These are phyloP conservation scores for Trichoplusia ni DNA, from an alignment of 1,140 invertebrate genomes.

Conservation along the genomic window DNA sequence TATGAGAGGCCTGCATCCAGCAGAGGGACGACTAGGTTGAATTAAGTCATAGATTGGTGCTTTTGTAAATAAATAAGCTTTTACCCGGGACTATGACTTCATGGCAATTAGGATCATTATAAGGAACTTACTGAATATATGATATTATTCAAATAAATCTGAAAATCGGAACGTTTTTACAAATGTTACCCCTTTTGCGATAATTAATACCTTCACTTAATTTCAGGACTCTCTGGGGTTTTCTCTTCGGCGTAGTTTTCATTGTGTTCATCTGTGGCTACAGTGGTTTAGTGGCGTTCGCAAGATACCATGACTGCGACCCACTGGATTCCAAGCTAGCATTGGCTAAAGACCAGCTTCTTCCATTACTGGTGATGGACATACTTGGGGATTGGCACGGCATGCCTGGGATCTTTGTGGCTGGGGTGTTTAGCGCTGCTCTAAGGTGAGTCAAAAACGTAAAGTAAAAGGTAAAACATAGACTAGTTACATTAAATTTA, in stretches of 20 bases:
- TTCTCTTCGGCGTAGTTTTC: conserved; percentile 82
- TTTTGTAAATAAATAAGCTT: too few species aligned
- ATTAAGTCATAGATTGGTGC: too few species aligned
- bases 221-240: conserved; percentile 86
- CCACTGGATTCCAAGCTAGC: conserved; percentile 86
- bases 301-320: conserved; percentile 92
- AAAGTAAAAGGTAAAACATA: background rate
- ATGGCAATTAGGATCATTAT: too few species aligned
- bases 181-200: background rate
- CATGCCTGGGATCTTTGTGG: conserved; percentile 89
- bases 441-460: conserved; percentile 83
- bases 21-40: too few species aligned
- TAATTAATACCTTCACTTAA: background rate
- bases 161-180: background rate
- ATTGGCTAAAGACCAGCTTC: conserved; percentile 85
- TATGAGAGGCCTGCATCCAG: too few species aligned
- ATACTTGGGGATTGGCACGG: conserved; percentile 85
- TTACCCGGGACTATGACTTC: too few species aligned
- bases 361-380: conserved; percentile 89
- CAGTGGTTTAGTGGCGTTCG: conserved; percentile 51
- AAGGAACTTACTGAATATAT: too few species aligned
- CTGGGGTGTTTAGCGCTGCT: conserved; percentile 90
- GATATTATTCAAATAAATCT: too few species aligned
- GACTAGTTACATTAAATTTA: too few species aligned
- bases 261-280: conserved; percentile 84